Percentiles rank a stretch among this genome's conserved stretches.
Conservation (phyloP, 2,888 invertebrate genomes). For the Uropetala carovei region DNA sequence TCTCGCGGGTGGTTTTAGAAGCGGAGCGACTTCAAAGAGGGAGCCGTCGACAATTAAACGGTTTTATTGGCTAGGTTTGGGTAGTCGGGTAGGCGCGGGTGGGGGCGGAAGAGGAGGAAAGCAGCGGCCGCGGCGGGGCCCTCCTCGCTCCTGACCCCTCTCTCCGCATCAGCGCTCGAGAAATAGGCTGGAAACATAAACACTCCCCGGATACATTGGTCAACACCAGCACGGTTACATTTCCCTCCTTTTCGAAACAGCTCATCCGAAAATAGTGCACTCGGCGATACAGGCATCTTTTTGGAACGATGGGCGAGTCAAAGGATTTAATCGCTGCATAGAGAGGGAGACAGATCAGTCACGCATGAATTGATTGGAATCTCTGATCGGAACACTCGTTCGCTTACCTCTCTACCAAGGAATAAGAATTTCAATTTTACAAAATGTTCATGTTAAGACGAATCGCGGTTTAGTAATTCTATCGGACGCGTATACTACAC, state of each 20-base stretch:
- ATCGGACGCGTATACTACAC: not conserved
- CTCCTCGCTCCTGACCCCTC: not conserved
- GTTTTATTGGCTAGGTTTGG: constrained; percentile 62
- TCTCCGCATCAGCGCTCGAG: constrained; percentile 11
- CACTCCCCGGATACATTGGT: constrained; percentile 61
- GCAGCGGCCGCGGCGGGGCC: constrained; percentile 9
- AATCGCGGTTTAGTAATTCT: not conserved
- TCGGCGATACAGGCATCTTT: constrained; percentile 6
- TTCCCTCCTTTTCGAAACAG: constrained; percentile 34
- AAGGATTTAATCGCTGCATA: constrained; percentile 50
- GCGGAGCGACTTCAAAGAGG: constrained; percentile 47
- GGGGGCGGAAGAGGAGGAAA: not conserved
- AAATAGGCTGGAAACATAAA: constrained; percentile 59
- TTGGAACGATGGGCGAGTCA: constrained; percentile 46
- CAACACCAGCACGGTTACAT: constrained; percentile 50
- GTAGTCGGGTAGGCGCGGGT: constrained; percentile 20
- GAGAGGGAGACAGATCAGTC: not conserved
- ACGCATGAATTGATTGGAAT: constrained; percentile 53
- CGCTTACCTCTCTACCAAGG: not conserved
- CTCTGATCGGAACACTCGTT: constrained; percentile 8
- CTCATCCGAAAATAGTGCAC: constrained; percentile 59
- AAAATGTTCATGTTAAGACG: not conserved
- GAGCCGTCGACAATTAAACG: constrained; percentile 58
- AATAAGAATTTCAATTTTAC: not conserved
- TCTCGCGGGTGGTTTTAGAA: constrained; percentile 23